Conservation (phyloP, 2,888 invertebrate species). For the Mantis religiosa region DNA sequence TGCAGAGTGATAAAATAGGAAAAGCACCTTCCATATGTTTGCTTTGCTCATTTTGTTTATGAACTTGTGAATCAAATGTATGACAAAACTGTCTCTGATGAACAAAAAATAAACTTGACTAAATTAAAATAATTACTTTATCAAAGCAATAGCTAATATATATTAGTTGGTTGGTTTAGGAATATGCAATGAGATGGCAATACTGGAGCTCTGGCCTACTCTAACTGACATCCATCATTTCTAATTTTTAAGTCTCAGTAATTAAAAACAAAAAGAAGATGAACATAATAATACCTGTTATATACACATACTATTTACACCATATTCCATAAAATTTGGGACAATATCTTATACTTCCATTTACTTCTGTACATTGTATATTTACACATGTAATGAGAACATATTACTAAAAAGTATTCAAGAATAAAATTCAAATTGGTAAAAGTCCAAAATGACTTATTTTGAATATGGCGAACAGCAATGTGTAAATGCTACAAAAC, state of each 20-base stretch:
- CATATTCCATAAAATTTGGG: neutral
- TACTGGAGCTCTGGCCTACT: constrained; percentile 1
- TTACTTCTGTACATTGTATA: neutral
- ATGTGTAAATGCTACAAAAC: neutral
- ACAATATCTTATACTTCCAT: neutral
- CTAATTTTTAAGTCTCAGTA: neutral
- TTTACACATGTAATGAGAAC: neutral
- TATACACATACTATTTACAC: neutral
- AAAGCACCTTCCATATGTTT: neutral
- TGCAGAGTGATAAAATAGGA: neutral
- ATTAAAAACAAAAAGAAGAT: neutral
- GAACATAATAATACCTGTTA: neutral
- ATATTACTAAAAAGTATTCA: neutral
- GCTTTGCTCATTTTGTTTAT: neutral
- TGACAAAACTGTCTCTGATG: neutral
- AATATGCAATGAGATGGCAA: constrained; percentile 10
- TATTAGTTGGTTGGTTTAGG: constrained; percentile 2
- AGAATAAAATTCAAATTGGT: neutral
- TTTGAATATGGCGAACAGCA: neutral
- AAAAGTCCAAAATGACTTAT: neutral
- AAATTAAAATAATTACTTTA: neutral
- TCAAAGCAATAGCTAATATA: neutral
- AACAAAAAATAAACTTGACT: neutral
- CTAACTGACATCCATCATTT: constrained; percentile 4
- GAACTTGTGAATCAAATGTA: neutral